Evolutionary conservation across 1,140 invertebrate genomes (phyloP), one percentile per base, ranked within the genome.

Genomic region (Gerris buenoi): DNA sequence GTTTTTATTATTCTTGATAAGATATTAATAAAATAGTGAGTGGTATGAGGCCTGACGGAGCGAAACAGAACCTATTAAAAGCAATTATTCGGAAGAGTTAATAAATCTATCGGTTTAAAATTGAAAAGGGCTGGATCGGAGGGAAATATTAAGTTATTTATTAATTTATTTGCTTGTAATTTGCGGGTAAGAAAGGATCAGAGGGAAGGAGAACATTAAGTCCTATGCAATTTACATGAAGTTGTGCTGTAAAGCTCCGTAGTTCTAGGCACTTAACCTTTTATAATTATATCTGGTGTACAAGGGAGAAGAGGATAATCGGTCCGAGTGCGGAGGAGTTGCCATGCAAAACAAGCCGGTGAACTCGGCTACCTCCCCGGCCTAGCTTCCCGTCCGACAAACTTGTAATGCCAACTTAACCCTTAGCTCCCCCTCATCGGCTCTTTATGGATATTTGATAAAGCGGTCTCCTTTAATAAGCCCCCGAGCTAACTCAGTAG

Each of bases 371-470:
- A 14, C 13, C 64, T 58, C 63, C 23, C 27, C 60, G 14, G n/a
- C 28, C 63, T 63, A 15, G 27, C 56, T 56, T 14, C 3, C 18
- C 64, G 56, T 63, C 25, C 25, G 46, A 27, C 29, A 23, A 67
- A 67, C 60, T 67, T 67, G 26, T 67, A 63, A 67, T 64, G 60
- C 25, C 64, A 67, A 67, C 25, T 67, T 67, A 67, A 67, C 66
- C 66, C 66, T 67, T 67, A 26, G 29, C 66, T 18, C 14, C 15
- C 62, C 26, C 26, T 33, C 57, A 63, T 67, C 66, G 64, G 60
- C 59, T 46, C 68, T 69, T 69, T 66, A 66, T 69, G 68, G 68
- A 69, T 69, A 69, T 69, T 69, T 69, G 68, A 69, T 69, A 66
- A 66, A 69, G 68, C 61, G 65, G 62, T 62, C 29, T 66, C 68